These are phyloP conservation scores for Periophthalmus magnuspinnatus DNA, from an alignment of 2,797 vertebrate species.

Conservation along the genomic window DNA sequence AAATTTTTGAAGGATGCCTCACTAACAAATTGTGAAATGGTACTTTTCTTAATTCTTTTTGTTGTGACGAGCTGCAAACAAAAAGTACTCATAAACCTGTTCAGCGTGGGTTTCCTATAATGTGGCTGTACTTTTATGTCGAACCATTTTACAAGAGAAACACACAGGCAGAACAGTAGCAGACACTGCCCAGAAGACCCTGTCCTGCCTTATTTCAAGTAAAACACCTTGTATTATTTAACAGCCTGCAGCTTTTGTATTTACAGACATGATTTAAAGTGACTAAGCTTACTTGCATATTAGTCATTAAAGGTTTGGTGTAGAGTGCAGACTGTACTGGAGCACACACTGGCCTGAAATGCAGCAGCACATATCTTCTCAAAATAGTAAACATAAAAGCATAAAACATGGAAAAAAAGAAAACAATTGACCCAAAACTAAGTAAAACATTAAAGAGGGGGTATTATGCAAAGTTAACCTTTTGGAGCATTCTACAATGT, in stretches of 20 bases:
- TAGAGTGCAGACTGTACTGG: background rate
- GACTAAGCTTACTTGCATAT: too few species aligned
- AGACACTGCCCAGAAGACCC: background rate
- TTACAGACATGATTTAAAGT: background rate
- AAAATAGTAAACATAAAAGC: too few species aligned
- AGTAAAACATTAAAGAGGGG: too few species aligned
- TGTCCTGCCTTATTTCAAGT: background rate
- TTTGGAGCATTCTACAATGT: too few species aligned
- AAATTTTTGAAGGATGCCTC: background rate
- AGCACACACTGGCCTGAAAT: background rate
- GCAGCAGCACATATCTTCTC: background rate
- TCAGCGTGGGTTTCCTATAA: too few species aligned
- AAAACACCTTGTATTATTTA: background rate
- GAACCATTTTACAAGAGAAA: too few species aligned
- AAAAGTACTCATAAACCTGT: too few species aligned
- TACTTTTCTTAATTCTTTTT: background rate
- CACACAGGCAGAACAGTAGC: background rate
- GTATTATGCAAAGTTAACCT: too few species aligned
- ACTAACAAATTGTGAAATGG: background rate
- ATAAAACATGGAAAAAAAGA: background rate
- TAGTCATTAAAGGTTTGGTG: too few species aligned
- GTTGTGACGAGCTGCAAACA: too few species aligned
- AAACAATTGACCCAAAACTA: background rate
- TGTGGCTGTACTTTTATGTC: too few species aligned
- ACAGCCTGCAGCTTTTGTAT: conserved; percentile 1